Percentiles rank a stretch among this genome's conserved stretches.
Evolutionary conservation across 2,113 vertebrate genomes (phyloP).

Genomic region (Todiramphus chloris): DNA sequence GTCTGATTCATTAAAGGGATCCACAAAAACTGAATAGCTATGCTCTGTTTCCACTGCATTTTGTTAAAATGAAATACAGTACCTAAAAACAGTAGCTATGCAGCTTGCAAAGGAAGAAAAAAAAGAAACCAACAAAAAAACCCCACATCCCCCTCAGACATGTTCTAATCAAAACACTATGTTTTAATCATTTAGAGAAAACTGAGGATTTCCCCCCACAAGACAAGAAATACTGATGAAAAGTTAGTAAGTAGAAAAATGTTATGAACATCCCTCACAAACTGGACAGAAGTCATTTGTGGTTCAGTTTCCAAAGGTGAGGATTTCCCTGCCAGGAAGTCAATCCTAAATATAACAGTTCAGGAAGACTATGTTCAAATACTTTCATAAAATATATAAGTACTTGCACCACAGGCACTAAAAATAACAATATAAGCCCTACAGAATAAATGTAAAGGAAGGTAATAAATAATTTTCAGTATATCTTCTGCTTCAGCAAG

Average conservation of each 20-base stretch:
- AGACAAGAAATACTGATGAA: neutral
- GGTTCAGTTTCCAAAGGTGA: constrained; percentile 38
- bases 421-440: constrained; percentile 46
- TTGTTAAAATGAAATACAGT: neutral
- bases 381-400: constrained; percentile 63
- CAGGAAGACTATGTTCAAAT: constrained; percentile 57
- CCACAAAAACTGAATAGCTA: neutral
- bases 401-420: constrained; percentile 11
- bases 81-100: neutral
- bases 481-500: neutral
- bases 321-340: constrained; percentile 39
- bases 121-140: no score
- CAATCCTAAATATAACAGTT: constrained; percentile 51
- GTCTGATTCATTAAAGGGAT: neutral
- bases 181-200: neutral
- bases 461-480: constrained; percentile 4
- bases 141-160: neutral
- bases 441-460: constrained; percentile 37
- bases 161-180: neutral
- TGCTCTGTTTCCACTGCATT: neutral
- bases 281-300: constrained; percentile 21
- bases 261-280: neutral
- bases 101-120: neutral
- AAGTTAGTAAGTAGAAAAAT: neutral
- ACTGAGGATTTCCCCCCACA: neutral